Percentiles rank a stretch among this genome's conserved stretches.
Conservation (phyloP, 2,797 vertebrate species). For the Miichthys miiuy region DNA sequence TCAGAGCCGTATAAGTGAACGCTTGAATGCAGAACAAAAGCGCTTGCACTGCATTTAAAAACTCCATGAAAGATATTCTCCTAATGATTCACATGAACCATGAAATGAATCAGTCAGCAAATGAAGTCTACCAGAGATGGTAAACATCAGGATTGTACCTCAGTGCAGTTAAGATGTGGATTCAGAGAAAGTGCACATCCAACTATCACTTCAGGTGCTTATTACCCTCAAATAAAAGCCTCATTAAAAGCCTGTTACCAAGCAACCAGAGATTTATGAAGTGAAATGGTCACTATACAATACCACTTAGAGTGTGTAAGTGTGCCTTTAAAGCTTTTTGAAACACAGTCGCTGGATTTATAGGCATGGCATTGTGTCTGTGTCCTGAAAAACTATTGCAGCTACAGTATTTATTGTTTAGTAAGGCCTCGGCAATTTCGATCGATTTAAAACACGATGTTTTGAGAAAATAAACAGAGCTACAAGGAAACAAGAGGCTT, state of each 20-base stretch:
- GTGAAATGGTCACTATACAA: constrained; percentile 27
- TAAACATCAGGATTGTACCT: background rate
- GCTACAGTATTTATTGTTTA: background rate
- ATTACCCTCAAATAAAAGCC: constrained; percentile 51
- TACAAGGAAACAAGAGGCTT: background rate
- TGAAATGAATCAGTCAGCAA: background rate
- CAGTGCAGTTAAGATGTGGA: constrained; percentile 9
- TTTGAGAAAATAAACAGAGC: background rate
- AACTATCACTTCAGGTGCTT: constrained; percentile 29
- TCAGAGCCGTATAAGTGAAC: background rate
- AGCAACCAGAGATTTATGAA: constrained; percentile 51
- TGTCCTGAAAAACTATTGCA: background rate
- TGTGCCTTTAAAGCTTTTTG: constrained; percentile 1
- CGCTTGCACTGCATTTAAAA: background rate
- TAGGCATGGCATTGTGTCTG: no score
- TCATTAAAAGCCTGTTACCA: constrained; percentile 57
- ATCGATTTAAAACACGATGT: background rate
- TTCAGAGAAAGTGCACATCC: constrained; percentile 20
- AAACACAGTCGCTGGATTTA: background rate
- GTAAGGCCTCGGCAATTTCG: background rate
- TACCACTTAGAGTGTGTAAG: constrained; percentile 24
- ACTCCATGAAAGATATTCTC: background rate
- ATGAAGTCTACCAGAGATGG: background rate
- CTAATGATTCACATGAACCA: background rate
- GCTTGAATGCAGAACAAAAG: background rate